phyloP scores from a whole-genome alignment of 2,797 vertebrate genomes.

The Danio albolineatus region DNA sequence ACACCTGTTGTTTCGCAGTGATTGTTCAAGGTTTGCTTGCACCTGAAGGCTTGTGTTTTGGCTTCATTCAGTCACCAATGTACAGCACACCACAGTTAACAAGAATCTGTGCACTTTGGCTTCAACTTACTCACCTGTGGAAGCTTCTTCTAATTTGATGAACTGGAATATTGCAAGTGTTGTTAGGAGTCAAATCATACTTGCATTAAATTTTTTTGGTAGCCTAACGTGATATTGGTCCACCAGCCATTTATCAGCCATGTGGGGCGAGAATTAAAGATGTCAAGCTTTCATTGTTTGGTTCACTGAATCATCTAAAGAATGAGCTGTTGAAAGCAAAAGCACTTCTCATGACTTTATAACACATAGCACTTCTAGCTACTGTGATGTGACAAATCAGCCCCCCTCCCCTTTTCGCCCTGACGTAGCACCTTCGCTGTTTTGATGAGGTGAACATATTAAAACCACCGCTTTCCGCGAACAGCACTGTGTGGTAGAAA shows the following conservation, averaged over 20 bases:
- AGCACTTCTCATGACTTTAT: slow-evolving; percentile 59
- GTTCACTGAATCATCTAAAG: slow-evolving; percentile 34
- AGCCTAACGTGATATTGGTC: slow-evolving; percentile 54
- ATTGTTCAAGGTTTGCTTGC: slow-evolving; percentile 33
- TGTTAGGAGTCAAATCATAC: slow-evolving; percentile 42
- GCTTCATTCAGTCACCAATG: slow-evolving; percentile 28
- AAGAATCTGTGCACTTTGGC: slow-evolving; percentile 27
- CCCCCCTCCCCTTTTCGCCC: slow-evolving; percentile 57
- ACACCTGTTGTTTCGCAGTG: slow-evolving; percentile 19
- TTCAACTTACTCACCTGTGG: slow-evolving; percentile 36
- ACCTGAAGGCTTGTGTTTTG: slow-evolving; percentile 29
- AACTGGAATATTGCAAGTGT: slow-evolving; percentile 52
- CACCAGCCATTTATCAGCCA: slow-evolving; percentile 26
- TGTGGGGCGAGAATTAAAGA: slow-evolving; percentile 44
- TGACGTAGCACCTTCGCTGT: slow-evolving; percentile 68
- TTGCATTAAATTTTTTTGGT: slow-evolving; percentile 45
- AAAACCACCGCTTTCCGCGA: slow-evolving; percentile 77
- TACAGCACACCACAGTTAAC: neutral
- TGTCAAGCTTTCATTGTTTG: slow-evolving; percentile 50
- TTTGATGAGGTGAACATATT: slow-evolving; percentile 97
- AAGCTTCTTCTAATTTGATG: slow-evolving; percentile 54
- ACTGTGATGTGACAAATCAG: slow-evolving; percentile 77
- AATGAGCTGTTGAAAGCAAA: slow-evolving; percentile 56
- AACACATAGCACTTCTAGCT: slow-evolving; percentile 53
- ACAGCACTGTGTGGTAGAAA: slow-evolving; percentile 74